Conservation (phyloP, 2,113 vertebrate species). For the Nesogale talazaci region DNA sequence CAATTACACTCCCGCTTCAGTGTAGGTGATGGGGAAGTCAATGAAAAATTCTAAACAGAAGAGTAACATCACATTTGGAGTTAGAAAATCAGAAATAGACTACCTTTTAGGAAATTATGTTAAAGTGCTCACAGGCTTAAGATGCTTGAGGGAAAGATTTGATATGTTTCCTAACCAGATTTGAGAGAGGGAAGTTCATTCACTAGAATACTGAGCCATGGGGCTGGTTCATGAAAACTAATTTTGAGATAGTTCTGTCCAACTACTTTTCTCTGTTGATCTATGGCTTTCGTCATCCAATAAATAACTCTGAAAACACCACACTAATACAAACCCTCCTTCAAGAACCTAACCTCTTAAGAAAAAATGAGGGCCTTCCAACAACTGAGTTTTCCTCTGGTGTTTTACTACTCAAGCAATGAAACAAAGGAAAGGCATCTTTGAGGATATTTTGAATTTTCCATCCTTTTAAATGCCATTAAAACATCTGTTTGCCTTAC, state of each 20-base stretch:
- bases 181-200: background rate
- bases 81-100: background rate
- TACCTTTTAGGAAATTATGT: slow-evolving; percentile 19
- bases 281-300: background rate
- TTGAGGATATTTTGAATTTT: background rate
- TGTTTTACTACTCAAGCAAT: background rate
- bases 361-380: background rate
- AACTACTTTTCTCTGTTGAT: background rate
- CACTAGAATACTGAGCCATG: no score
- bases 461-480: background rate
- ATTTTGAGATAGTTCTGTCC: no score
- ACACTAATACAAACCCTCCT: no score
- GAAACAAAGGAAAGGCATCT: slow-evolving; percentile 2
- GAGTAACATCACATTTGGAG: background rate
- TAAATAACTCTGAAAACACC: background rate
- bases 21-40: background rate
- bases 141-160: background rate
- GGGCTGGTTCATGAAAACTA: no score
- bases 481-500: background rate
- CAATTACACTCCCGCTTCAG: background rate
- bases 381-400: background rate
- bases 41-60: background rate
- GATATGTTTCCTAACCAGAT: background rate
- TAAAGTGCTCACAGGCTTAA: slow-evolving; percentile 34
- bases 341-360: no score